Percentiles rank a stretch among this genome's conserved stretches.
Conservation (phyloP, 2,797 vertebrate genomes). For the Delichon dasypus region DNA sequence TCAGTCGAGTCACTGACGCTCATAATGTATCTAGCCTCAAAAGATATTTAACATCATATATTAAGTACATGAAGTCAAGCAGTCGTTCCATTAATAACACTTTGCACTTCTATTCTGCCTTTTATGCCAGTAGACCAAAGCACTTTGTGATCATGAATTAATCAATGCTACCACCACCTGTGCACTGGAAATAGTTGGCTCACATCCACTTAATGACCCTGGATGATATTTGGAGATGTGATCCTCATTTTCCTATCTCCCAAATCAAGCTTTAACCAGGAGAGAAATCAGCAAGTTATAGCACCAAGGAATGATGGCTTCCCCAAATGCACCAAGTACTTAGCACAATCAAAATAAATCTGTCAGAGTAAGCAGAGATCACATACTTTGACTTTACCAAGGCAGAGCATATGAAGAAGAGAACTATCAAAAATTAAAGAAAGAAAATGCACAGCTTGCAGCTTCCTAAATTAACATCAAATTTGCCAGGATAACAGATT, state of each 20-base stretch:
- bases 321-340: neutral
- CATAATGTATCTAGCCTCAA: neutral
- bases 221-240: neutral
- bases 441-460: neutral
- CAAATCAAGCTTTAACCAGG: neutral
- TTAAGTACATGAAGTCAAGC: neutral
- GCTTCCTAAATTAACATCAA: neutral
- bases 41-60: conserved; percentile 24
- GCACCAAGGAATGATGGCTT: neutral
- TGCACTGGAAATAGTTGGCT: neutral
- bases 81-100: neutral
- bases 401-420: neutral
- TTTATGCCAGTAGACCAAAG: conserved; percentile 24
- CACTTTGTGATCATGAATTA: conserved; percentile 44
- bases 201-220: neutral
- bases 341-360: neutral
- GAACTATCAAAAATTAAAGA: neutral
- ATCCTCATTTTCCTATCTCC: neutral
- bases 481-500: neutral
- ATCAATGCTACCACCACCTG: conserved; percentile 13
- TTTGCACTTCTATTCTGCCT: neutral
- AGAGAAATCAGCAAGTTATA: neutral
- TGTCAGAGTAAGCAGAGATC: neutral
- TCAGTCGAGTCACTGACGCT: conserved; percentile 8
- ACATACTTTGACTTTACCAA: neutral